Evolutionary conservation across 1,140 invertebrate species (phyloP), one percentile per base, ranked within the genome.

Genomic region (Gryon sp.): DNA sequence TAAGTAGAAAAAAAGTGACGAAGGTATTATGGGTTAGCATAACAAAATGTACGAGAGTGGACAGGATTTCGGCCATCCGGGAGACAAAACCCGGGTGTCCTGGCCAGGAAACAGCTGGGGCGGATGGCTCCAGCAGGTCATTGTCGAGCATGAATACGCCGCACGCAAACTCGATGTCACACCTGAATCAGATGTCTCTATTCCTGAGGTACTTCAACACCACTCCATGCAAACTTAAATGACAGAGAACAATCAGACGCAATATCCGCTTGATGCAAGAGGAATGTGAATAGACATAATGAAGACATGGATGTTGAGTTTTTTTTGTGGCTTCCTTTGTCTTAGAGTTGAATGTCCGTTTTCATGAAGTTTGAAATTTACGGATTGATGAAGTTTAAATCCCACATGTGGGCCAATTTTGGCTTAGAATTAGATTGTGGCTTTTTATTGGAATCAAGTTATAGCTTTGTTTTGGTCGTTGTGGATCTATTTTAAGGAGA

Each of bases 101-200:
- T 82, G 76, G 82, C 77, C 79, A 4, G 68, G 68, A 3, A 77
- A 75, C 9, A 75, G 45, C 11, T 83, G 83, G 83, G 82, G 82
- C 6, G 53, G 55, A 20, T 86, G 85, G 85, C 45, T 84, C 12
- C 79, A 84, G 12, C 72, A 40, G 5, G 69, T 80, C 45, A 75
- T 78, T 12, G 45, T 48, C 16, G 74, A 83, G 12, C 43, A 15
- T 20, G 22, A 60, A 9, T 46, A 24, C 15, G 30, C 55, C 28
- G 53, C 45, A 14, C 46, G 22, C 14, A 86, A 85, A 72, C 79
- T 85, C 12, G 80, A 86, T 36, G 84, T 86, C 22, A 86, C 82
- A 3, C 83, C 85, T n/a, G 85, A 87, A 40, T 84, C 84, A 15
- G 83, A 83, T 32, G 53, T 65, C 12, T 82, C 83, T 40, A 68